Base-by-base conservation (phyloP, 1,140 invertebrate genomes). In the Drosophila bipectinata region DNA sequence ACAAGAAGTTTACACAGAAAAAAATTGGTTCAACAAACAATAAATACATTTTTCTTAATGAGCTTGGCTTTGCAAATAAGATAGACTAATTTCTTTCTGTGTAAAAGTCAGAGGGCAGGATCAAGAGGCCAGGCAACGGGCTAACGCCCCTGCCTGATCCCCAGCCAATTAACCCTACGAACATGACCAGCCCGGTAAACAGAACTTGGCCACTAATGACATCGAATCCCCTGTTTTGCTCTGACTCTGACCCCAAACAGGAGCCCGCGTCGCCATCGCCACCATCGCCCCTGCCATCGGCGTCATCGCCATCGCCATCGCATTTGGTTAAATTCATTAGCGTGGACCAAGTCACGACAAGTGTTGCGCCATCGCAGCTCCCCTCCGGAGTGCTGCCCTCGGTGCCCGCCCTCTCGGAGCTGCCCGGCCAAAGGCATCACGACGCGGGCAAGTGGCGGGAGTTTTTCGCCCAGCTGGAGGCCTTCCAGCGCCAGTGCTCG, bases 371-470 rank as follows among this genome's bases (percentile, higher is more conserved):
- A 84, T 90, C 84, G 45, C 85, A 91, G 56, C 73, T 90, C 56
- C 90, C 94, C 93, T 56, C 91, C 58, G 75, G 79, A 15, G 44
- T 77, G 53, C 47, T 68, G 53, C 56, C 64, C 41, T 71, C 74
- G 10, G 15, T 93, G 92, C 88, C 92, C 91, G 93, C 93, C 64
- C 82, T 64, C 8, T 21, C 63, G 59, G 32, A 28, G 90, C 88
- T 93, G 92, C 84, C 92, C 92, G 93, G 93, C 67, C 90, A 90
- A 39, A 90, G 91, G 71, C 91, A 92, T 62, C 93, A 94, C 91
- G 93, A 95, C 76, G 94, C 94, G 69, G 71, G 92, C 48, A 93
- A 93, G 82, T 95, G 94, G 94, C 93, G 94, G 52, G 93, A 94
- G 72, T 95, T 94, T 89, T 94, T 94, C 90, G 93, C 93, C 92